Evolutionary conservation across 2,113 vertebrate genomes (phyloP).

Genomic region (Tragelaphus buxtoni): DNA sequence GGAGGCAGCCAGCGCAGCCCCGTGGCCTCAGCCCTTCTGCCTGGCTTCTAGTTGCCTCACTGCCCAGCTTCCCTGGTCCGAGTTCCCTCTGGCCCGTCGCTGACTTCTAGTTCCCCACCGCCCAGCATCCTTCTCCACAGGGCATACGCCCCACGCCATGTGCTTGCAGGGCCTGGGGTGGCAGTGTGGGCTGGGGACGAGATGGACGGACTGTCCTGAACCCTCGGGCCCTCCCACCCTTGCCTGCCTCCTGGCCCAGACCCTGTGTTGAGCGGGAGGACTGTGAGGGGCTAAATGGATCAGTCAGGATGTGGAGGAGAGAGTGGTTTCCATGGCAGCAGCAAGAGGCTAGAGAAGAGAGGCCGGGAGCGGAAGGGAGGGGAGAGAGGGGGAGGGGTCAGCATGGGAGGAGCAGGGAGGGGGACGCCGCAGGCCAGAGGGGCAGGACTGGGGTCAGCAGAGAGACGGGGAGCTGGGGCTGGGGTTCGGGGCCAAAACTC

Average conservation of each 20-base stretch:
- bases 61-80: not conserved
- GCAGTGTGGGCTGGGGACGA: accelerated
- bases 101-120: not conserved
- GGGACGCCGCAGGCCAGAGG: not conserved
- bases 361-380: not conserved
- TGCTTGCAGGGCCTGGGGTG: not conserved
- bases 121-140: not conserved
- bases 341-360: not conserved
- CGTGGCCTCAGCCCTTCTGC: accelerated
- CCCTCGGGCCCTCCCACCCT: not conserved
- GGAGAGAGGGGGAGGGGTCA: not conserved
- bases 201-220: not conserved
- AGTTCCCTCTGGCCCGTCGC: not conserved
- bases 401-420: not conserved
- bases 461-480: not conserved
- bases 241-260: not conserved
- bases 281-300: slow-evolving; percentile 1
- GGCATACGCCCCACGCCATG: accelerated
- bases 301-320: slow-evolving; percentile 1
- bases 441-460: not conserved
- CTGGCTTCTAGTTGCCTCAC: not conserved
- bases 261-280: not conserved
- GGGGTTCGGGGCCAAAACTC: not conserved
- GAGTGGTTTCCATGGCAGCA: slow-evolving; percentile 69
- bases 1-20: not conserved